These are phyloP conservation scores for Grammomys surdaster DNA, from an alignment of 2,113 vertebrate species.

Conservation along the genomic window DNA sequence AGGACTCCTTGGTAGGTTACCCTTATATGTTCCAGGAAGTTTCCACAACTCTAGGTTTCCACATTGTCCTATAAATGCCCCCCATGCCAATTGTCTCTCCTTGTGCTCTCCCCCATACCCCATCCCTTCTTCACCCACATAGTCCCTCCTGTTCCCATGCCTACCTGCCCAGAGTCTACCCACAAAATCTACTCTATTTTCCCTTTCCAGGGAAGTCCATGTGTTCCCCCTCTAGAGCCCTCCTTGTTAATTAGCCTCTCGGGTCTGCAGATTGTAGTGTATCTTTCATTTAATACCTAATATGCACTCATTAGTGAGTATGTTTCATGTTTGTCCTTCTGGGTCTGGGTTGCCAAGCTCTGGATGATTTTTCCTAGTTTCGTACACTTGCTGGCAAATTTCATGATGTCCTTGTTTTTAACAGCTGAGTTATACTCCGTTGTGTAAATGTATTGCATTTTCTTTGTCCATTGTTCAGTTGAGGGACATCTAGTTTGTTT, in stretches of 20 bases:
- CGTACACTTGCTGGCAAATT: background rate
- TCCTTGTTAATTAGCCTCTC: background rate
- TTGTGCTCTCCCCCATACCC: background rate
- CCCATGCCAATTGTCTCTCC: background rate
- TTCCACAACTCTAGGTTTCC: background rate
- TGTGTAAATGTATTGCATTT: background rate
- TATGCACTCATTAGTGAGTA: background rate
- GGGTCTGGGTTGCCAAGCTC: background rate
- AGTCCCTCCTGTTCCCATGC: background rate
- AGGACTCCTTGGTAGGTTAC: background rate
- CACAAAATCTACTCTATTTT: background rate
- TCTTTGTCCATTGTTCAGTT: background rate
- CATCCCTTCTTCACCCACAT: background rate
- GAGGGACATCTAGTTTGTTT: background rate
- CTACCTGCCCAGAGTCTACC: background rate
- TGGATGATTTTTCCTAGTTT: background rate
- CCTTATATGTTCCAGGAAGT: background rate
- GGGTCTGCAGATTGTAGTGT: background rate
- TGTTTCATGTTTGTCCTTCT: background rate
- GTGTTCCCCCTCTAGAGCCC: too few relatives aligned
- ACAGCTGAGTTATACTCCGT: background rate
- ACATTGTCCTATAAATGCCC: background rate
- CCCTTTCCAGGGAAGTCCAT: background rate
- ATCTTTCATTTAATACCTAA: background rate
- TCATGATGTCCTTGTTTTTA: background rate